Evolutionary conservation across 2,797 vertebrate genomes (phyloP).

Genomic region (Moxostoma hubbsi): DNA sequence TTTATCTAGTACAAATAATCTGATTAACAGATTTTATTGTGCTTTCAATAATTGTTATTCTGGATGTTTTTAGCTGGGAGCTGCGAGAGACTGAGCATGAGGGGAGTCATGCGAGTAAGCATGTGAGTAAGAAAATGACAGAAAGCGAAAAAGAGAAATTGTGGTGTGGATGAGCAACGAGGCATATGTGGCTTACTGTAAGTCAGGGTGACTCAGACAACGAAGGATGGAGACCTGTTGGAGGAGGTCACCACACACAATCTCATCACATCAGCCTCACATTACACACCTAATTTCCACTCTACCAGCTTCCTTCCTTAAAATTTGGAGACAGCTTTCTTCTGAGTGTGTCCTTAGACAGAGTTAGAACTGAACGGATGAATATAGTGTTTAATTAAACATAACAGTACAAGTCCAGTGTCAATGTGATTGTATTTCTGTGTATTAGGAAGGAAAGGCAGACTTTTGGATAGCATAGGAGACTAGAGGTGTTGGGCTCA

Average conservation of each 20-base stretch:
- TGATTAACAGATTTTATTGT: slow-evolving; percentile 78
- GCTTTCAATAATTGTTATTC: slow-evolving; percentile 78
- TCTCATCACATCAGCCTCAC: slow-evolving; percentile 76
- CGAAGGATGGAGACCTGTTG: slow-evolving; percentile 69
- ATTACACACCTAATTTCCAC: slow-evolving; percentile 76
- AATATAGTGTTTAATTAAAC: too few relatives aligned
- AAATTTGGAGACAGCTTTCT: background rate
- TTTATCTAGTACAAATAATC: slow-evolving; percentile 75
- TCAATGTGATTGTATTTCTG: too few relatives aligned
- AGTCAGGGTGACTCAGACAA: slow-evolving; percentile 62
- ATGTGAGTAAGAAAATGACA: slow-evolving; percentile 17
- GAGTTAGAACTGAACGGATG: too few relatives aligned
- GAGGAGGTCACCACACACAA: slow-evolving; percentile 75
- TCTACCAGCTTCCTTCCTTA: slow-evolving; percentile 50
- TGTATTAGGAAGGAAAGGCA: too few relatives aligned
- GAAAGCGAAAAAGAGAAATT: background rate
- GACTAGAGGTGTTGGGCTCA: background rate
- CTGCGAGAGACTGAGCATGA: slow-evolving; percentile 39
- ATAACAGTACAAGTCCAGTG: background rate
- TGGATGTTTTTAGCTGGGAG: slow-evolving; percentile 63
- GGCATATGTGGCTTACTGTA: slow-evolving; percentile 36
- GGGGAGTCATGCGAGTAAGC: background rate
- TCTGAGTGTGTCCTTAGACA: background rate
- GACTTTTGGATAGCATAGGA: background rate
- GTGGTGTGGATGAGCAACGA: slow-evolving; percentile 6